Conservation (phyloP, 2,113 vertebrate species). For the Vulpes vulpes region DNA sequence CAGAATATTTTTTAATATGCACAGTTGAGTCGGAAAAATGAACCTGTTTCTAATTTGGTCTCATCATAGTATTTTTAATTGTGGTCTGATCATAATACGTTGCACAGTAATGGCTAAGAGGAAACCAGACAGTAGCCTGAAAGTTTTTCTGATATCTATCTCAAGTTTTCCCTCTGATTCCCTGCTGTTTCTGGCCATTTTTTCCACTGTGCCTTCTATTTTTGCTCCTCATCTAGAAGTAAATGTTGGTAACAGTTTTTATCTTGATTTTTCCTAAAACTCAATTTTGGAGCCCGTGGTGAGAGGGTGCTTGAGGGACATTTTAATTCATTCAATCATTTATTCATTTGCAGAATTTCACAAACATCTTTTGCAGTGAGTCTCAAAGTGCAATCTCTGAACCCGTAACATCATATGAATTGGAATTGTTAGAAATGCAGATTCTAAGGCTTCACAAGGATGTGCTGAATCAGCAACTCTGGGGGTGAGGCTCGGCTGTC, state of each 20-base stretch:
- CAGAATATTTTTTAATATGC: constrained; percentile 36
- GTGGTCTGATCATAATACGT: background rate
- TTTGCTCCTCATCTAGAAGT: constrained; percentile 4
- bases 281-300: background rate
- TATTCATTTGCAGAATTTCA: background rate
- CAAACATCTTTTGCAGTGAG: background rate
- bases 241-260: background rate
- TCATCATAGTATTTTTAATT: background rate
- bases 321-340: background rate
- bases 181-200: background rate
- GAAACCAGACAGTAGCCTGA: background rate
- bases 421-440: background rate
- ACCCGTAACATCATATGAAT: background rate
- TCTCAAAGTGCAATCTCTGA: background rate
- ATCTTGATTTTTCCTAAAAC: background rate
- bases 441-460: background rate
- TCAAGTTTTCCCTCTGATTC: background rate
- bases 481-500: background rate
- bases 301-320: background rate
- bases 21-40: constrained; percentile 11
- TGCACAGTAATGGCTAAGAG: background rate
- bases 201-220: background rate
- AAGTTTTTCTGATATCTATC: constrained; percentile 35
- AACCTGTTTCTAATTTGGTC: constrained; percentile 39
- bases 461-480: background rate